Conservation (phyloP, 2,888 invertebrate genomes). For the Harpalus rubripes region DNA sequence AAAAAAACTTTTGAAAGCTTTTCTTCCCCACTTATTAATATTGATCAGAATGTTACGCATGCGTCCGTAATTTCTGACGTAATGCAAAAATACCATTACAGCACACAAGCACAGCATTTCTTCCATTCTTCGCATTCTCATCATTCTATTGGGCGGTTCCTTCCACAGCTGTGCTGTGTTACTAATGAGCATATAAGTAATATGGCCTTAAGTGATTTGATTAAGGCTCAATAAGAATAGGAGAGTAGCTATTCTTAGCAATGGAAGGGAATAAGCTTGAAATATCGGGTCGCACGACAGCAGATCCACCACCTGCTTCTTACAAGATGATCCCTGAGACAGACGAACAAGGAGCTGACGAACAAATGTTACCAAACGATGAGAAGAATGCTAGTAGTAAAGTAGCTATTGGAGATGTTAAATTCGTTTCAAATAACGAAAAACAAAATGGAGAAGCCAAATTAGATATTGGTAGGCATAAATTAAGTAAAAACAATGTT, state of each 20-base stretch:
- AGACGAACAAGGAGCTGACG: conserved; percentile 84
- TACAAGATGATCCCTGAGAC: conserved; percentile 82
- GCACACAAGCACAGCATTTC: background rate
- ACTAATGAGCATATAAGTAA: conserved; percentile 34
- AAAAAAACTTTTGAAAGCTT: no score
- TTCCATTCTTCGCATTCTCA: background rate
- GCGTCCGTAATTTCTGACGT: conserved; percentile 34
- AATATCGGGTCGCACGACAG: conserved; percentile 72
- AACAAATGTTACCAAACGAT: conserved; percentile 83
- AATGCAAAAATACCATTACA: conserved; percentile 14
- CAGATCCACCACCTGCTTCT: conserved; percentile 73
- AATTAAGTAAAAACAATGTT: background rate
- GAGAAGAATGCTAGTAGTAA: conserved; percentile 81
- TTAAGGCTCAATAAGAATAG: conserved; percentile 51
- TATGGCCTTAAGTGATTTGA: conserved; percentile 60
- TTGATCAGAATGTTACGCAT: conserved; percentile 2
- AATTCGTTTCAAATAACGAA: conserved; percentile 84
- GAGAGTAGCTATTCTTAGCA: conserved; percentile 38
- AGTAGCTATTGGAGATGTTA: conserved; percentile 84
- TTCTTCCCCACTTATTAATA: background rate
- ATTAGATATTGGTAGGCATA: conserved; percentile 86
- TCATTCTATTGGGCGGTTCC: conserved; percentile 31
- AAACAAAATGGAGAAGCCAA: conserved; percentile 93
- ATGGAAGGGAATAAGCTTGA: conserved; percentile 79
- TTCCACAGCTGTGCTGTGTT: background rate